phyloP scores from a whole-genome alignment of 2,888 invertebrate genomes.

The Xanthia togata region DNA sequence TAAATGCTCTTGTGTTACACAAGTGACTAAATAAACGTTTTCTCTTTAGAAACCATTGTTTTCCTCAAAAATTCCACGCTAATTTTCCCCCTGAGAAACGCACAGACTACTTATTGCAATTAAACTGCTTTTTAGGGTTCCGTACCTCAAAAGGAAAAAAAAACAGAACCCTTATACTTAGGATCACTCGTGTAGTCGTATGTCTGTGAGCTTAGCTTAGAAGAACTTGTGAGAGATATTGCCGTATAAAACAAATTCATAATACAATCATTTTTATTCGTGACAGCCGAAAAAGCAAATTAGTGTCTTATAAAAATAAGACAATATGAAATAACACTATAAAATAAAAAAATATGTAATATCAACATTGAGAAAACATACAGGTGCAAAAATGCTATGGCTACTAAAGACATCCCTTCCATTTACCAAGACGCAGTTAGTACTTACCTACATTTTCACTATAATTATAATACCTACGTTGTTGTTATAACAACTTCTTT shows the following conservation, averaged over 20 bases:
- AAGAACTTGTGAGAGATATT: background rate
- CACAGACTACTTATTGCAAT: no score
- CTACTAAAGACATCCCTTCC: slow-evolving; percentile 55
- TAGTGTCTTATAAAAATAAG: slow-evolving; percentile 73
- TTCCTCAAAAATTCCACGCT: no score
- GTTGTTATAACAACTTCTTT: slow-evolving; percentile 3
- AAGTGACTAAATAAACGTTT: no score
- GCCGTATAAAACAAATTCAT: slow-evolving; percentile 38
- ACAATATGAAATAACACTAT: slow-evolving; percentile 72
- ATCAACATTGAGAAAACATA: slow-evolving; percentile 74
- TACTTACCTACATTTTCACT: slow-evolving; percentile 7
- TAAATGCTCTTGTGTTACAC: no score
- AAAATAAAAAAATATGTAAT: slow-evolving; percentile 73
- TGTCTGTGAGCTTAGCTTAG: no score
- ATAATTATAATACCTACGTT: slow-evolving; percentile 6
- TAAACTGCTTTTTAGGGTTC: no score
- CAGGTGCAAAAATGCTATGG: slow-evolving; percentile 70
- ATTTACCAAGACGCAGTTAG: slow-evolving; percentile 13
- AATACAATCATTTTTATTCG: slow-evolving; percentile 72
- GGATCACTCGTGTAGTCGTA: no score
- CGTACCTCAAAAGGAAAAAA: no score
- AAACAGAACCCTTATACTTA: no score
- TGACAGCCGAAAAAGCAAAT: slow-evolving; percentile 72
- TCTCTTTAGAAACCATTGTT: no score
- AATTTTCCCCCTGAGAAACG: no score